phyloP scores from a whole-genome alignment of 2,888 invertebrate species.

The Parapristionchus giblindavisi region DNA sequence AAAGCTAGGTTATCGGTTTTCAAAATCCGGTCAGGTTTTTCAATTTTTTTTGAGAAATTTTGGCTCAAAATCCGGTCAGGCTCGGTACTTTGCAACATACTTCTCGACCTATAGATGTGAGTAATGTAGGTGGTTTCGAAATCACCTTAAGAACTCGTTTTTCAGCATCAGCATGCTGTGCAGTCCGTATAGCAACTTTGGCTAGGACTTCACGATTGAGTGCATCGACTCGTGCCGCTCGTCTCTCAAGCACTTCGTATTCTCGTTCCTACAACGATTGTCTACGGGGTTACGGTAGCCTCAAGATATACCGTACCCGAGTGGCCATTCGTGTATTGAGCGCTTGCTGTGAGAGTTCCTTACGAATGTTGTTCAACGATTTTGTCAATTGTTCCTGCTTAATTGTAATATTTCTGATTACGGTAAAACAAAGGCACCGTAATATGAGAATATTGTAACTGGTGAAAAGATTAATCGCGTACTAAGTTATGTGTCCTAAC shows the following conservation, averaged over 20 bases:
- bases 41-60: no score
- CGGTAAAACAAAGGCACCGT: background rate
- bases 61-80: no score
- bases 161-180: no score
- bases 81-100: no score
- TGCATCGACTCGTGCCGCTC: slow-evolving; percentile 5
- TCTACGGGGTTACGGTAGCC: background rate
- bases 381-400: background rate
- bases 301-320: background rate
- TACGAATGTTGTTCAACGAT: background rate
- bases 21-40: no score
- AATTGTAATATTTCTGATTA: background rate
- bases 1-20: no score
- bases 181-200: background rate
- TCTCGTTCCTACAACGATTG: slow-evolving; percentile 10
- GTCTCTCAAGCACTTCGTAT: background rate
- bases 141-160: no score
- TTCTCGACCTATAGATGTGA: no score
- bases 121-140: no score
- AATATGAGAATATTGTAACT: background rate
- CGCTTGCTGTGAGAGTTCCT: background rate
- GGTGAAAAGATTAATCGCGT: background rate
- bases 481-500: slow-evolving; percentile 12
- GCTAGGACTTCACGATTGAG: slow-evolving; percentile 24
- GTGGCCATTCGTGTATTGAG: no score